phyloP scores from a whole-genome alignment of 2,113 vertebrate species.

The Ariopsis seemanni region DNA sequence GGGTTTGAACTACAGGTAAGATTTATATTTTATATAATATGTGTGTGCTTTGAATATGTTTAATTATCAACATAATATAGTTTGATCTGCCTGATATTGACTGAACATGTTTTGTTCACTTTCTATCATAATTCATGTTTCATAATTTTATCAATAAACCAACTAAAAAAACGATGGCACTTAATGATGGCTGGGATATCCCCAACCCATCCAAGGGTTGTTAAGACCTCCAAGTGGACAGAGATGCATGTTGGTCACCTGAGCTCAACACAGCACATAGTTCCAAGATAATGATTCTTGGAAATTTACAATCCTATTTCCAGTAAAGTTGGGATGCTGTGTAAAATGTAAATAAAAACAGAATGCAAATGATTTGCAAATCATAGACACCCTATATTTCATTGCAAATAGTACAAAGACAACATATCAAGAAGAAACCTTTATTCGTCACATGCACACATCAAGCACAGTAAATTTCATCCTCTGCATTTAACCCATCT shows the following conservation, averaged over 20 bases:
- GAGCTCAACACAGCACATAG: background rate
- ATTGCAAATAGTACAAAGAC: too few species aligned
- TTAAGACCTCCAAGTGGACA: background rate
- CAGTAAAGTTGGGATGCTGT: too few species aligned
- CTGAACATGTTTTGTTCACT: background rate
- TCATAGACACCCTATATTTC: too few species aligned
- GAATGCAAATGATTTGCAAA: too few species aligned
- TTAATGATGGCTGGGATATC: background rate
- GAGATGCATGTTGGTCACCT: background rate
- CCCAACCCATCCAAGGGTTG: background rate
- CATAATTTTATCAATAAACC: background rate
- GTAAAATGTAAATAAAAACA: too few species aligned
- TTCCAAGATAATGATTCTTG: background rate
- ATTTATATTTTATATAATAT: slow-evolving; percentile 3
- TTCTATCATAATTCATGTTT: background rate
- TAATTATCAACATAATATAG: background rate
- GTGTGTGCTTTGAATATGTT: background rate
- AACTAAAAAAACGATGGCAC: background rate
- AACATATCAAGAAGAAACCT: too few species aligned
- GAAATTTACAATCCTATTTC: background rate
- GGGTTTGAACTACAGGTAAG: slow-evolving; percentile 88
- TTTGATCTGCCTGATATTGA: background rate
- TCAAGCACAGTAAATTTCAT: too few species aligned
- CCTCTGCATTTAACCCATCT: too few species aligned
- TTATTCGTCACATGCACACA: too few species aligned